Evolutionary conservation across 2,888 invertebrate species (phyloP).

Genomic region (Empis stercorea): DNA sequence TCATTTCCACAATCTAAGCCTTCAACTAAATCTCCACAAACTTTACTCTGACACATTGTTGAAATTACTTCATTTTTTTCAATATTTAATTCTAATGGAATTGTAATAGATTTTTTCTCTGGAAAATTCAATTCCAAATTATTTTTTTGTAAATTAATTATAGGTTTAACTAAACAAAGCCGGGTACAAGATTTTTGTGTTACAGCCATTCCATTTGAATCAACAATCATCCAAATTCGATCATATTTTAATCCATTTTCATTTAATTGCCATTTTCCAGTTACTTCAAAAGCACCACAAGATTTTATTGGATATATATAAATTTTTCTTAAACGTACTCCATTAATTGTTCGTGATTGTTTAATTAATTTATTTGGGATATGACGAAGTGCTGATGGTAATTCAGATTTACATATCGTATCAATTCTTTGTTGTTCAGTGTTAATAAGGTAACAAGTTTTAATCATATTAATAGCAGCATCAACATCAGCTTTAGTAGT

Average conservation of each 20-base stretch:
- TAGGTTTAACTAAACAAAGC: constrained; percentile 66
- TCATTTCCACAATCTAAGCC: constrained; percentile 76
- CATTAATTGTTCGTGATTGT: neutral
- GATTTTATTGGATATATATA: constrained; percentile 85
- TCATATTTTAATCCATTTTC: constrained; percentile 73
- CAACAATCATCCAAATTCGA: constrained; percentile 87
- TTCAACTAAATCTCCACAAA: constrained; percentile 68
- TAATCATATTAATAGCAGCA: constrained; percentile 58
- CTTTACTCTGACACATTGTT: constrained; percentile 58
- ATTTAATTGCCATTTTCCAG: constrained; percentile 57
- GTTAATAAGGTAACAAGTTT: constrained; percentile 51
- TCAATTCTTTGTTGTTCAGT: constrained; percentile 17
- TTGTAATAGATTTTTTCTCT: constrained; percentile 44
- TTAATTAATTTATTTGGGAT: constrained; percentile 20
- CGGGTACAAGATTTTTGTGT: constrained; percentile 76
- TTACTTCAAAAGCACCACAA: constrained; percentile 64
- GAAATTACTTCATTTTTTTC: constrained; percentile 11
- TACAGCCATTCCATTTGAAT: constrained; percentile 63
- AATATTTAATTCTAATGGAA: constrained; percentile 39
- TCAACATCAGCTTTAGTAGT: constrained; percentile 62
- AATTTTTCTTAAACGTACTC: constrained; percentile 36
- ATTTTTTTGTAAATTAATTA: constrained; percentile 46
- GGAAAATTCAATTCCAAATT: constrained; percentile 46
- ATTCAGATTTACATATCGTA: constrained; percentile 17
- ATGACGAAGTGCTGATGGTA: constrained; percentile 23